Percentiles rank a stretch among this genome's conserved stretches.
These are phyloP conservation scores for Chelonus formosanus DNA, from an alignment of 2,888 invertebrate genomes.

Conservation along the genomic window DNA sequence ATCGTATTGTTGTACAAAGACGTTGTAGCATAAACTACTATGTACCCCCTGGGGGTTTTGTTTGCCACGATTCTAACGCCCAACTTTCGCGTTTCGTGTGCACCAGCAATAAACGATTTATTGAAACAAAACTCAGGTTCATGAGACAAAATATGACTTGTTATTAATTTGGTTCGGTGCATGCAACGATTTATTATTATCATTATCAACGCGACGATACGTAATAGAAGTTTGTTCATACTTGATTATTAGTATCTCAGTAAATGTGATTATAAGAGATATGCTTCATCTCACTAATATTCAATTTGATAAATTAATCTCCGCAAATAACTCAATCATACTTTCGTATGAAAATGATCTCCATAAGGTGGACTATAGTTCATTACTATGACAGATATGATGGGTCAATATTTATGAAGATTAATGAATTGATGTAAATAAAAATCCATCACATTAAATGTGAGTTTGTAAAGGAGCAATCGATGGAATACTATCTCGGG, in stretches of 20 bases:
- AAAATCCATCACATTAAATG: not conserved
- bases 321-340: too few species aligned
- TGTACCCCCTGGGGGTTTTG: slow-evolving; percentile 20
- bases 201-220: slow-evolving; percentile 11
- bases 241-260: too few species aligned
- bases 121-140: slow-evolving; percentile 11
- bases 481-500: slow-evolving; percentile 13
- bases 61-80: not conserved
- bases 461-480: too few species aligned
- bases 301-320: too few species aligned
- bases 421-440: not conserved
- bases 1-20: slow-evolving; percentile 20
- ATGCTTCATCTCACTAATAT: too few species aligned
- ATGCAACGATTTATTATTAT: slow-evolving; percentile 12
- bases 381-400: too few species aligned
- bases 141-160: slow-evolving; percentile 19
- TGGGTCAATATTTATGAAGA: too few species aligned
- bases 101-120: slow-evolving; percentile 24
- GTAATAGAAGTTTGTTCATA: too few species aligned
- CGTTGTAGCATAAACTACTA: slow-evolving; percentile 15
- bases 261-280: too few species aligned
- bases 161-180: slow-evolving; percentile 19
- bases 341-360: too few species aligned
- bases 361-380: too few species aligned
- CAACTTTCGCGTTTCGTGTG: slow-evolving; percentile 13